phyloP scores from a whole-genome alignment of 2,888 invertebrate species.

The Habroteleia sp. region DNA sequence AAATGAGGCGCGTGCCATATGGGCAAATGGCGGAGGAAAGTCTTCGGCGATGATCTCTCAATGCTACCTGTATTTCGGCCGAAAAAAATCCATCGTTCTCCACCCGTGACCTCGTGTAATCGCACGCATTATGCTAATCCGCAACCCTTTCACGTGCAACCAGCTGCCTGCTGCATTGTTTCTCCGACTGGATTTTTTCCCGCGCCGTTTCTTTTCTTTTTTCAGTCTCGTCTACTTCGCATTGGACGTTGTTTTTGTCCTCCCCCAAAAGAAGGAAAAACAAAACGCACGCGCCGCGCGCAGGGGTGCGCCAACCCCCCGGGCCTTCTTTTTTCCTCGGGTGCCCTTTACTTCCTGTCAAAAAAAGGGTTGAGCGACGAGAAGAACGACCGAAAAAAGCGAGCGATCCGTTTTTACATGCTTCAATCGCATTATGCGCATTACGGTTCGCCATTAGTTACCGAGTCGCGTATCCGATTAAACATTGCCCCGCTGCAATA shows the following conservation, averaged over 20 bases:
- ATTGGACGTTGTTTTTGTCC: conserved; percentile 56
- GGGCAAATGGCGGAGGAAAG: conserved; percentile 10
- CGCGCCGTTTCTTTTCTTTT: conserved; percentile 66
- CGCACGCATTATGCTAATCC: conserved; percentile 79
- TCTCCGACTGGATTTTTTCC: conserved; percentile 72
- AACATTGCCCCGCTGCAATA: too few species aligned
- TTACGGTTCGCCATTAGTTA: conserved; percentile 54
- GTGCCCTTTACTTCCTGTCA: conserved; percentile 56
- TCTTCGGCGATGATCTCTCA: conserved; percentile 20
- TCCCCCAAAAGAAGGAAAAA: conserved; percentile 59
- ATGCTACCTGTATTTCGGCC: conserved; percentile 26
- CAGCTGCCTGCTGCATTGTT: conserved; percentile 77
- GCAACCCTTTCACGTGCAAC: conserved; percentile 78
- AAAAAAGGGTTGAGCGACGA: conserved; percentile 55
- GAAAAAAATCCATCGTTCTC: conserved; percentile 16
- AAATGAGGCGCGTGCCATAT: conserved; percentile 37
- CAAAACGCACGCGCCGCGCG: conserved; percentile 59
- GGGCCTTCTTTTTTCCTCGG: conserved; percentile 47
- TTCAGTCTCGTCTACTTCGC: conserved; percentile 13
- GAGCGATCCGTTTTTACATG: conserved; percentile 35
- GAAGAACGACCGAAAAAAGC: conserved; percentile 10
- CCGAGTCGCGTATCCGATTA: conserved; percentile 57
- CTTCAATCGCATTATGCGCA: conserved; percentile 49
- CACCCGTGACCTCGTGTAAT: conserved; percentile 72
- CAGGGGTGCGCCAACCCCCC: conserved; percentile 64